Evolutionary conservation across 2,888 invertebrate genomes (phyloP).

Genomic region (Sesamia inferens): DNA sequence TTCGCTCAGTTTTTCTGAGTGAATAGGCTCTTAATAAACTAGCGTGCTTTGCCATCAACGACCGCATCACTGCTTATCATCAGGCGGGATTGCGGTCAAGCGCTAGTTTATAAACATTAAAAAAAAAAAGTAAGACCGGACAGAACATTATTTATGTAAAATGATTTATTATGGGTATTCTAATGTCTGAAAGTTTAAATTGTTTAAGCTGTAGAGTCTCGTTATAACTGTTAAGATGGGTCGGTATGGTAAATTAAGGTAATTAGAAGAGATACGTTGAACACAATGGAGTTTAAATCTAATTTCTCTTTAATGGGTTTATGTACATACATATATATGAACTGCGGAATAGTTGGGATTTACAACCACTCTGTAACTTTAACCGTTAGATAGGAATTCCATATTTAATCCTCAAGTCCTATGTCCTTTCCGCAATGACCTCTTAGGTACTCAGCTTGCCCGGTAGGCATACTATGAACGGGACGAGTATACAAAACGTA

Average conservation of each 20-base stretch:
- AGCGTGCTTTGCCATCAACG: too few species aligned
- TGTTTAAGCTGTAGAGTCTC: neutral
- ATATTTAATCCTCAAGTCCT: neutral
- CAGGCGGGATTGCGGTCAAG: too few species aligned
- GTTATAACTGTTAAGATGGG: neutral
- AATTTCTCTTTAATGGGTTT: neutral
- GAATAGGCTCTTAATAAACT: too few species aligned
- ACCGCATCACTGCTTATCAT: too few species aligned
- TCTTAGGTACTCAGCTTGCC: neutral
- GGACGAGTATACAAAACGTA: neutral
- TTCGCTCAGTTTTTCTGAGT: too few species aligned
- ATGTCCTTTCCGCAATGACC: neutral
- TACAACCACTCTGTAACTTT: neutral
- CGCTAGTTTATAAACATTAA: too few species aligned
- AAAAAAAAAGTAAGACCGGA: too few species aligned
- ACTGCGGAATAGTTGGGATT: neutral
- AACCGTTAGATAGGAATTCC: neutral
- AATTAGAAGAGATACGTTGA: neutral
- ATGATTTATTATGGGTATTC: neutral
- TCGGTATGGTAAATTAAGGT: neutral
- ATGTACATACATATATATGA: neutral
- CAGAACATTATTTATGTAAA: neutral
- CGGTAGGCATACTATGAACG: neutral
- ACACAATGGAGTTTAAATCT: too few species aligned
- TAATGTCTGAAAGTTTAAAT: neutral